phyloP scores from a whole-genome alignment of 1,140 invertebrate genomes.

The Drosophila repleta region DNA sequence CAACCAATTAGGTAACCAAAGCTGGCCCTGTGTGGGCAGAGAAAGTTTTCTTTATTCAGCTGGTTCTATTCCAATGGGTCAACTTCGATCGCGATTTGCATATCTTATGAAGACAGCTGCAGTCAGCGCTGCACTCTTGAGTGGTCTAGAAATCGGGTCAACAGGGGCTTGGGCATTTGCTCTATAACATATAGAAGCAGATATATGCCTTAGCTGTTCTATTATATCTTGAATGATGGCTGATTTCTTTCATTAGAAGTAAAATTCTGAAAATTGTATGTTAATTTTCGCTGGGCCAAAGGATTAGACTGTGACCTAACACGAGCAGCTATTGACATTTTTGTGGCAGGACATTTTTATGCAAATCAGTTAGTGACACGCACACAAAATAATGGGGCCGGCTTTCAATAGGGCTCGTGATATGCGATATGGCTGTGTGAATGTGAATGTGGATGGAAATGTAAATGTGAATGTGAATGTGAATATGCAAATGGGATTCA shows the following conservation, averaged over 20 bases:
- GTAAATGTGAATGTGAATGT: constrained; percentile 18
- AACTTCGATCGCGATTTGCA: constrained; percentile 52
- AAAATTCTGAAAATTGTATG: no score
- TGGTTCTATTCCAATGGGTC: constrained; percentile 67
- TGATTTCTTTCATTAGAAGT: not conserved
- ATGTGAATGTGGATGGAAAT: constrained; percentile 65
- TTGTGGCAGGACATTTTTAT: constrained; percentile 56
- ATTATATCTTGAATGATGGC: not conserved
- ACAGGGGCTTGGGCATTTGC: not conserved
- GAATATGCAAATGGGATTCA: no score
- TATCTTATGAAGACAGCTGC: constrained; percentile 39
- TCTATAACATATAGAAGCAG: not conserved
- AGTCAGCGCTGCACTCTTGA: constrained; percentile 31
- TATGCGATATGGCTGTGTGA: constrained; percentile 66
- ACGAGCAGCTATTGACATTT: constrained; percentile 48
- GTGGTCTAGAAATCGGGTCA: constrained; percentile 54
- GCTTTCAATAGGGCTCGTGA: constrained; percentile 63
- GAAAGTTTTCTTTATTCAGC: constrained; percentile 47
- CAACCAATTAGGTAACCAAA: constrained; percentile 67
- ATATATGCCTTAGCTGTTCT: no score
- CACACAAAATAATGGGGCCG: constrained; percentile 60
- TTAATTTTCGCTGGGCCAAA: constrained; percentile 13
- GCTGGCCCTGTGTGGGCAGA: constrained; percentile 49
- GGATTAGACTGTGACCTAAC: constrained; percentile 37
- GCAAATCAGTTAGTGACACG: constrained; percentile 71